These are phyloP conservation scores for Patella depressa DNA, from an alignment of 2,888 invertebrate genomes.

Conservation along the genomic window DNA sequence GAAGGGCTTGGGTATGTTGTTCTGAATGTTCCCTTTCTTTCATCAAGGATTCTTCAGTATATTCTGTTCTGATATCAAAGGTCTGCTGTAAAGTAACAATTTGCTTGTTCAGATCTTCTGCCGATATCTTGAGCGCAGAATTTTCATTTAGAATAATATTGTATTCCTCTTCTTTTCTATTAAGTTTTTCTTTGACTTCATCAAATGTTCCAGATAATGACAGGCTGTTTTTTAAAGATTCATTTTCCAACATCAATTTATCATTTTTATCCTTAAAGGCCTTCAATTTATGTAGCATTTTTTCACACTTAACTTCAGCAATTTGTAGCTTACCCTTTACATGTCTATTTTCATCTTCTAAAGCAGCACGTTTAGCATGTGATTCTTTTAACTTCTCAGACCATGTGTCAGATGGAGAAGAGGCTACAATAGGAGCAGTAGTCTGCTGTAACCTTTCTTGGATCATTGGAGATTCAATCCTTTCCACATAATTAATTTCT, in stretches of 20 bases:
- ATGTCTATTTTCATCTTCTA: slow-evolving; percentile 32
- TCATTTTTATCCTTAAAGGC: slow-evolving; percentile 79
- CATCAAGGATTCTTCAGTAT: not conserved
- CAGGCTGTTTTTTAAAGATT: slow-evolving; percentile 13
- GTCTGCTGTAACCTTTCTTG: slow-evolving; percentile 19
- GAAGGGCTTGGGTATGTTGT: not conserved
- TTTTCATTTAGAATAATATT: not conserved
- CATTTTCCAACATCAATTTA: slow-evolving; percentile 51
- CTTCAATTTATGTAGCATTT: slow-evolving; percentile 87
- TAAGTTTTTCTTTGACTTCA: slow-evolving; percentile 10
- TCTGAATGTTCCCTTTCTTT: not conserved
- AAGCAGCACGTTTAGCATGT: slow-evolving; percentile 26
- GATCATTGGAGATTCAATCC: slow-evolving; percentile 13
- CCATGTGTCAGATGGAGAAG: slow-evolving; percentile 14
- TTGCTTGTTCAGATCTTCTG: not conserved
- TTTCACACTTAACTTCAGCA: slow-evolving; percentile 78
- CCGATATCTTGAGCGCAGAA: not conserved
- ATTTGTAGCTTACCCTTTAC: slow-evolving; percentile 49
- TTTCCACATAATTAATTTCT: not conserved
- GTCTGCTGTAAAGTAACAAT: not conserved
- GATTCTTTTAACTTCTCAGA: slow-evolving; percentile 23
- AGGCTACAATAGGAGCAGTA: slow-evolving; percentile 6
- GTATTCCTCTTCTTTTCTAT: slow-evolving; percentile 17
- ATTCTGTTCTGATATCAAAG: not conserved
- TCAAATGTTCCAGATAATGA: not conserved